Conservation (phyloP, 2,113 vertebrate genomes). For the Nipponia nippon region DNA sequence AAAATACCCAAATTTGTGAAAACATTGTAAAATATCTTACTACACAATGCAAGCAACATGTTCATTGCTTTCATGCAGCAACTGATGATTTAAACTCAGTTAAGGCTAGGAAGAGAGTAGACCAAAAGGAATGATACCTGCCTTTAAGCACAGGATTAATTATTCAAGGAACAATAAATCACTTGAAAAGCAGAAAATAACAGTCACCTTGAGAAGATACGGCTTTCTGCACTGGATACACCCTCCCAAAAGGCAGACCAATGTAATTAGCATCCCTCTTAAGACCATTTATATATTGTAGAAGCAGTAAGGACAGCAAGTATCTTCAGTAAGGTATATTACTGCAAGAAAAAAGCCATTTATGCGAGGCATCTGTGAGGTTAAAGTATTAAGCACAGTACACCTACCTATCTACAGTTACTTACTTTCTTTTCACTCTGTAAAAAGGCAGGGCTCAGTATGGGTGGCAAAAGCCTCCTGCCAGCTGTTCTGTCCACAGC, state of each 20-base stretch:
- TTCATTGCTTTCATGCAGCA: neutral
- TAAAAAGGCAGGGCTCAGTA: neutral
- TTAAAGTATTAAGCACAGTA: neutral
- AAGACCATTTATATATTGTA: neutral
- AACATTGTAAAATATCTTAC: neutral
- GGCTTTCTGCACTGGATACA: neutral
- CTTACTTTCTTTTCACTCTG: neutral
- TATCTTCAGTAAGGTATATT: neutral
- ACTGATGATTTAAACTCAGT: neutral
- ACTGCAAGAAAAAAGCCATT: neutral
- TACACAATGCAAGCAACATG: neutral
- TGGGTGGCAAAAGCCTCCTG: neutral
- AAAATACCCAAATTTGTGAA: neutral
- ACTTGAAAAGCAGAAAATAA: neutral
- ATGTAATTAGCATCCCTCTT: neutral
- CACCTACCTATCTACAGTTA: neutral
- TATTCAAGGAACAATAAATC: neutral
- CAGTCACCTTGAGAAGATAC: neutral
- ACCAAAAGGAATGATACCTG: neutral
- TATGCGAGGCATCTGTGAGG: neutral
- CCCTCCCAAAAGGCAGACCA: neutral
- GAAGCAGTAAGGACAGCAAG: neutral
- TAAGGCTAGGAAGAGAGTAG: neutral
- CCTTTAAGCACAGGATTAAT: neutral
- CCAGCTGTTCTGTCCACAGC: neutral